Evolutionary conservation across 2,888 invertebrate genomes (phyloP), one percentile per base, ranked within the genome.

Genomic region (Fabriciana adippe): DNA sequence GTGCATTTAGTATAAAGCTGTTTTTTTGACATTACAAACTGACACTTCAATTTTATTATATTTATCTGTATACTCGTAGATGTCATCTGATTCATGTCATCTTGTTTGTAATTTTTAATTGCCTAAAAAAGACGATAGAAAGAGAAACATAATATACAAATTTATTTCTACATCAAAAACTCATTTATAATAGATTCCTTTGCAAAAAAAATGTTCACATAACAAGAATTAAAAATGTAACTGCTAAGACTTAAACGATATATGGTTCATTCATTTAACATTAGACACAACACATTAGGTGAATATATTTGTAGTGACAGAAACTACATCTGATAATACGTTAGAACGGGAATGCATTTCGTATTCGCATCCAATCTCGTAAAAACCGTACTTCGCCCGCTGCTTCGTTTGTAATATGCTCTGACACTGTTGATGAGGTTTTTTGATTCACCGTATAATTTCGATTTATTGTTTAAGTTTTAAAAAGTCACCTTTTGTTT

Each of bases 301-400:
- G 41, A 41, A 62, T 14, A 60, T 54, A n/a, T 31, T n/a, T 41
- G 18, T 55, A 31, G 64, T 51, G 26, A 60, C 26, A 47, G 59
- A 47, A 59, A 47, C 47, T 57, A 57, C 16, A 11, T 45, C 21
- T 57, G 56, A 48, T 64, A 64, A 64, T 45, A 55, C 55, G 56
- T 67, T 67, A 60, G 55, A 60, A 61, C 41, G 51, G 8, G 61
- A 67, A 67, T 70, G 70, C 67, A 64, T 70, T 64, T 61, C n/a
- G 67, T 70, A 70, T 67, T 70, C 67, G 67, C 64, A 54, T 70
- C 64, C 67, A 70, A 70, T 70, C 70, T 70, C 67, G 70, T 67
- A 70, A 70, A 67, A 70, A 70, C 70, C 67, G 56, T 67, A 64
- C 67, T 70, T 65, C 56, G 56, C 65, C 66, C 67, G 51, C 64